These are phyloP conservation scores for Trichosurus vulpecula DNA, from an alignment of 2,797 vertebrate genomes.

Conservation along the genomic window DNA sequence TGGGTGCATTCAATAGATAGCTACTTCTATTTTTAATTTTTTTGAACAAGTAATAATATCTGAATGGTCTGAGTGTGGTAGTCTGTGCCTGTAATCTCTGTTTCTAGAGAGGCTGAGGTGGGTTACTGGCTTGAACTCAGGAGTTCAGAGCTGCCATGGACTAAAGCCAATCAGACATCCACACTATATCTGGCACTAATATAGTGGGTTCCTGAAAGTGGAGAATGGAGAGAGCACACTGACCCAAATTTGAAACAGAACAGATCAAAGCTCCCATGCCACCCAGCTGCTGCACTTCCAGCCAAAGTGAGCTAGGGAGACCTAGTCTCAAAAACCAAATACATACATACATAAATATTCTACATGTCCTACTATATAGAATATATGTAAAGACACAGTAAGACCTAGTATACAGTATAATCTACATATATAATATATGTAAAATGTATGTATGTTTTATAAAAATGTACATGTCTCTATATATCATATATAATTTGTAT, in stretches of 20 bases:
- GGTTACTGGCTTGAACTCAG: neutral
- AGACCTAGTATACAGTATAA: neutral
- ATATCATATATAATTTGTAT: conserved; percentile 38
- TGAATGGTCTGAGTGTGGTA: neutral
- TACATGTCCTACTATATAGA: neutral
- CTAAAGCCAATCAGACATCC: neutral
- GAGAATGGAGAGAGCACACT: neutral
- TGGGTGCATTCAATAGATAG: neutral
- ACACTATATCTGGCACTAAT: neutral
- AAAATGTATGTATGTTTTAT: too few relatives aligned
- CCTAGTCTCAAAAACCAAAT: neutral
- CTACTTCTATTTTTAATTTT: neutral
- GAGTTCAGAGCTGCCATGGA: neutral
- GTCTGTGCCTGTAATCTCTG: neutral
- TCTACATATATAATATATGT: too few relatives aligned
- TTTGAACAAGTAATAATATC: neutral
- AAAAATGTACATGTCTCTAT: neutral
- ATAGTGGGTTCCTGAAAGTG: neutral
- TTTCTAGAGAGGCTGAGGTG: neutral
- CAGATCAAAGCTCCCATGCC: neutral
- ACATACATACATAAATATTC: neutral
- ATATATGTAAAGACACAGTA: neutral
- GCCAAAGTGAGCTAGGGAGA: neutral
- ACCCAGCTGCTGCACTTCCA: neutral
- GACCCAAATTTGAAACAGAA: neutral